Percentiles rank a stretch among this genome's conserved stretches.
Evolutionary conservation across 2,888 invertebrate species (phyloP).

Genomic region (Hoplodrina ambigua): DNA sequence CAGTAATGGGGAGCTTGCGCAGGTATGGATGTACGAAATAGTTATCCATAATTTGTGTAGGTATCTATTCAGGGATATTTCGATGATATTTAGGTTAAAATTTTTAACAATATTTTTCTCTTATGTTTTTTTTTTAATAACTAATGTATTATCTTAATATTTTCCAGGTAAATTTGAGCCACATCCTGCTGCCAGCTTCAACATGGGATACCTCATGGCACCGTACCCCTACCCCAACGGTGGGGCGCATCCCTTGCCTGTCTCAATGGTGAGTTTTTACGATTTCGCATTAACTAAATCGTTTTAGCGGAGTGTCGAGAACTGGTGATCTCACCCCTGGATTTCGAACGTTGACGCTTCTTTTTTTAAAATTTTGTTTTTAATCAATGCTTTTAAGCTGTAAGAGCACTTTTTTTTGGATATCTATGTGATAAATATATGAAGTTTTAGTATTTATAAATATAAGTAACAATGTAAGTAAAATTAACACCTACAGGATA

Average conservation of each 20-base stretch:
- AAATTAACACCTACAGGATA: too few relatives aligned
- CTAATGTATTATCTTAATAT: slow-evolving; percentile 33
- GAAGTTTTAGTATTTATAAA: too few relatives aligned
- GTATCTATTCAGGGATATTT: too few relatives aligned
- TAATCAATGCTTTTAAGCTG: slow-evolving; percentile 1
- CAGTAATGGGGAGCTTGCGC: too few relatives aligned
- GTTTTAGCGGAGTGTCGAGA: slow-evolving; percentile 54
- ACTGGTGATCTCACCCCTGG: slow-evolving; percentile 55
- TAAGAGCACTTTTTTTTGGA: too few relatives aligned
- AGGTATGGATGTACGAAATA: too few relatives aligned
- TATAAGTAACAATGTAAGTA: too few relatives aligned
- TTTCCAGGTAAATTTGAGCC: slow-evolving; percentile 95
- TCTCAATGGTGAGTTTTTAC: slow-evolving; percentile 95
- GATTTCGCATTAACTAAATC: slow-evolving; percentile 61
- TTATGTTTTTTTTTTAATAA: not conserved
- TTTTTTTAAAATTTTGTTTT: slow-evolving; percentile 14
- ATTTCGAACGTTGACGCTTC: slow-evolving; percentile 32
- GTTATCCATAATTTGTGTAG: too few relatives aligned
- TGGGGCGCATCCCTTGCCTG: slow-evolving; percentile 94
- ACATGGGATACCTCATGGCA: slow-evolving; percentile 98
- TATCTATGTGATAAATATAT: too few relatives aligned
- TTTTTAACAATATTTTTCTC: too few relatives aligned
- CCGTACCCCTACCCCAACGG: slow-evolving; percentile 97
- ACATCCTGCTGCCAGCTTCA: slow-evolving; percentile 95
- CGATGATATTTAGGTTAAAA: too few relatives aligned